phyloP scores from a whole-genome alignment of 1,140 invertebrate genomes.

The Antheraea pernyi region DNA sequence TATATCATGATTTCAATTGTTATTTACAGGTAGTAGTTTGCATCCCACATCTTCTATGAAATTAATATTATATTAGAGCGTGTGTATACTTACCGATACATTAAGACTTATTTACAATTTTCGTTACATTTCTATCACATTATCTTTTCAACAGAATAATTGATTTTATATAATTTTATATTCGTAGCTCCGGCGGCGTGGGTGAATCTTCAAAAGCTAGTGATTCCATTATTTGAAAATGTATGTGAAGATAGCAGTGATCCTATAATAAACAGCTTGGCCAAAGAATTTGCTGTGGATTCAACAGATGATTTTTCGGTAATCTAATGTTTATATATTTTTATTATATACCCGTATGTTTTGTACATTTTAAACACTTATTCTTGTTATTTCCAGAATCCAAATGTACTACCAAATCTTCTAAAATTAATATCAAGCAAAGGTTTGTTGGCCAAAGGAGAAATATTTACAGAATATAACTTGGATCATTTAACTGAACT shows the following conservation, averaged over 20 bases:
- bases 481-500: slow-evolving; percentile 54
- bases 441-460: slow-evolving; percentile 53
- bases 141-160: background rate
- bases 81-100: background rate
- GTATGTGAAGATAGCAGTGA: slow-evolving; percentile 61
- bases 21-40: too few relatives aligned
- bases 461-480: slow-evolving; percentile 69
- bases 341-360: slow-evolving; percentile 1
- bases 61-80: too few relatives aligned
- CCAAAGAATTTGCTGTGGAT: slow-evolving; percentile 49
- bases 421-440: slow-evolving; percentile 42
- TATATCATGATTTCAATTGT: too few relatives aligned
- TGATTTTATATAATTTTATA: slow-evolving; percentile 4
- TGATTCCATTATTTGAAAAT: slow-evolving; percentile 64
- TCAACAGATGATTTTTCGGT: slow-evolving; percentile 47
- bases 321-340: slow-evolving; percentile 21
- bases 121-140: background rate
- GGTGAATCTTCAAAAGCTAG: slow-evolving; percentile 56
- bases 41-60: too few relatives aligned
- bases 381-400: slow-evolving; percentile 37
- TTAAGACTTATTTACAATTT: background rate
- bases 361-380: background rate
- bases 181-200: slow-evolving; percentile 48
- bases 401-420: slow-evolving; percentile 44
- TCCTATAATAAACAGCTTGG: slow-evolving; percentile 37